Evolutionary conservation across 2,113 vertebrate genomes (phyloP).

Genomic region (Rhizomys pruinosus): DNA sequence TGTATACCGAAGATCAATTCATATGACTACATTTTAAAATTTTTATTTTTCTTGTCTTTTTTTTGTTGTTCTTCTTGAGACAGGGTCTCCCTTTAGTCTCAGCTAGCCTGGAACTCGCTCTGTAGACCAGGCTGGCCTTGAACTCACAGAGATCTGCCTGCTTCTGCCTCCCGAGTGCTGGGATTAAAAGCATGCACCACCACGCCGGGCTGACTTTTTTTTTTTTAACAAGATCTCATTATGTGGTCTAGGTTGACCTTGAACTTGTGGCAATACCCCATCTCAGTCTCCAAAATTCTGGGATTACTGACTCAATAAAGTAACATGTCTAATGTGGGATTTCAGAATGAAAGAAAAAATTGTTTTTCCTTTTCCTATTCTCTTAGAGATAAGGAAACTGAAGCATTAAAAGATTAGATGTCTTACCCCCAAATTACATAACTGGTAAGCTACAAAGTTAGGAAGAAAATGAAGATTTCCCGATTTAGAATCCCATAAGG

Average conservation of each 20-base stretch:
- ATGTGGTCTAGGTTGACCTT: neutral
- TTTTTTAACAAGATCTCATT: neutral
- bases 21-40: neutral
- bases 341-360: neutral
- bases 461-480: neutral
- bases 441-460: neutral
- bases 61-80: no score
- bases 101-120: no score
- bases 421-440: neutral
- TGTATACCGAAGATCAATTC: neutral
- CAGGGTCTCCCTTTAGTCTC: no score
- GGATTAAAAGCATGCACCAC: no score
- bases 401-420: neutral
- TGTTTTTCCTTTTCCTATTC: neutral
- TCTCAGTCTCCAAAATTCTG: neutral
- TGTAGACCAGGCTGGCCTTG: no score
- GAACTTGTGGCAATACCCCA: neutral
- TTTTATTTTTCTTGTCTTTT: neutral
- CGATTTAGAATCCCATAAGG: neutral
- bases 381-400: conserved; percentile 30
- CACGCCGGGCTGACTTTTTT: no score
- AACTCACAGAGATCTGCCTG: no score
- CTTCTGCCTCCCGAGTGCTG: no score
- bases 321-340: neutral
- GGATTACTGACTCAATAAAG: neutral